Evolutionary conservation across 2,113 vertebrate species (phyloP), one percentile per base, ranked within the genome.

Genomic region (Cnemophilus loriae): DNA sequence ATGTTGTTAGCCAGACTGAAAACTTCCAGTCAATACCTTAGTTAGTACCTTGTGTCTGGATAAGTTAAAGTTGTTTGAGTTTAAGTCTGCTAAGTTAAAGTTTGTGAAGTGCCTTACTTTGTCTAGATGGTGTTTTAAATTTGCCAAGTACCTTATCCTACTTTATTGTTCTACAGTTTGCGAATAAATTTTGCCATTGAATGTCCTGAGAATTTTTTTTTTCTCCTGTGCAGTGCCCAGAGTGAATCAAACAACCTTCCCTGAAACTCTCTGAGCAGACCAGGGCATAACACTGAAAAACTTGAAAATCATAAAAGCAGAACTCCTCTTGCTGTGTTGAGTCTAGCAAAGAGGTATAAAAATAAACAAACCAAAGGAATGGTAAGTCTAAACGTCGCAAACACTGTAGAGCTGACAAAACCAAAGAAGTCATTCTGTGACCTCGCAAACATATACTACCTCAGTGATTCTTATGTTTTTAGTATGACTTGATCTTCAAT

Each of bases 391-490:
- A 71, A 32, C 5, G 20, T 16, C 1, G 0, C 10, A 35, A 76
- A 3, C 33, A 37, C 30, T 35, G 12, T 19, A 75, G 64, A 89
- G 13, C 10, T 89, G 59, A 26, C 26, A 52, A 46, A 67, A 79
- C 6, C 8, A 13, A 59, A 57, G 5, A 49, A 75, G 22, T 44
- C 5, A 2, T 52, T 78, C 37, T 33, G 33, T 37, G 39, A 42
- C 37, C 14, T 7, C 49, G 32, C 13, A 13, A n/a, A 56, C 0
- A 5, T 13, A 65, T 52, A 30, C 10, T 28, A 32, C 16, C 2
- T 6, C 52, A 63, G 28, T 41, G 6, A 0, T 2, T 42, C 28
- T 1, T 9, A 1, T 26, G 22, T 27, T 79, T 53, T 68, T 5
- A 23, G 21, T 55, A 32, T 2, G 2, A 65, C 39, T 33, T n/a